A percentile compares a stretch with the other conserved stretches of the same genome.
These are phyloP conservation scores for Heliconius ethilla DNA, from an alignment of 2,888 invertebrate genomes.

Conservation along the genomic window DNA sequence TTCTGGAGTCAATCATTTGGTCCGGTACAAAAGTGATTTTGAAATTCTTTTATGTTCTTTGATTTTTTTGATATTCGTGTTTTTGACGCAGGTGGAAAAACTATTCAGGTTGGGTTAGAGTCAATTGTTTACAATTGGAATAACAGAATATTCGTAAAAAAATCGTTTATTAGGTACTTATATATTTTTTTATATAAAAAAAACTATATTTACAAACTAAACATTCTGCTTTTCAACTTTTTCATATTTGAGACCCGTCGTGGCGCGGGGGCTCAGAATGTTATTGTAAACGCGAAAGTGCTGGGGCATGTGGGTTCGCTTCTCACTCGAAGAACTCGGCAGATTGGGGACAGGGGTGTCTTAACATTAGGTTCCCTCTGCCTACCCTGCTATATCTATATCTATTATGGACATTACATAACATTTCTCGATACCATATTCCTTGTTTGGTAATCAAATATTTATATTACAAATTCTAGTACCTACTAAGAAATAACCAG, in stretches of 20 bases:
- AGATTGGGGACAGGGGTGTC: no score
- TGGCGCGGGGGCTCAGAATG: no score
- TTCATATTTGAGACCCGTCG: no score
- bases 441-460: neutral
- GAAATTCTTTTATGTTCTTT: conserved; percentile 5
- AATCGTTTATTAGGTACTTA: no score
- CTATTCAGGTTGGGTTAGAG: neutral
- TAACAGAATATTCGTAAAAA: neutral
- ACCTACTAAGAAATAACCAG: neutral
- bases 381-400: no score
- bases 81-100: neutral
- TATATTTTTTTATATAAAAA: no score
- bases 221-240: no score
- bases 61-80: neutral
- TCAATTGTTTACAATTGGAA: neutral
- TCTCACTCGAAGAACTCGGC: no score
- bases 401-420: neutral
- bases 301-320: no score
- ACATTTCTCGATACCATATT: neutral
- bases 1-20: neutral
- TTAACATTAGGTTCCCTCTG: no score
- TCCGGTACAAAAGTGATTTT: neutral
- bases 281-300: no score
- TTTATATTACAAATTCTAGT: conserved; percentile 5
- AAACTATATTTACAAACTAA: no score